Percentiles rank a stretch among this genome's conserved stretches.
phyloP scores from a whole-genome alignment of 2,888 invertebrate species.

The Lepidochrysops patricia region DNA sequence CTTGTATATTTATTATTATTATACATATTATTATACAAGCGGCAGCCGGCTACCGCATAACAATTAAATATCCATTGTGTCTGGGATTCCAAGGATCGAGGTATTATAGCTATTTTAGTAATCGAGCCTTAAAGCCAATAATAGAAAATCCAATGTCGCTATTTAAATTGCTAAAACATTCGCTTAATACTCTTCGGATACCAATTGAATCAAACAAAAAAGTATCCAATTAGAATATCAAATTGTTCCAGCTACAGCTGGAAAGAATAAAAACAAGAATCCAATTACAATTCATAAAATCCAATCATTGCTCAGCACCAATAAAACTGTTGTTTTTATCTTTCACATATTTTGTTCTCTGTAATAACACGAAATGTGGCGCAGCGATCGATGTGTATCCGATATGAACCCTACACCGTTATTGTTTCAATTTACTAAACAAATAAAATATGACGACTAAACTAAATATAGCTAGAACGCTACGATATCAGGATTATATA shows the following conservation, averaged over 20 bases:
- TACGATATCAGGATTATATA: too few relatives aligned
- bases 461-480: background rate
- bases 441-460: background rate
- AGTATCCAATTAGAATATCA: constrained; percentile 21
- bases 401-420: background rate
- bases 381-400: constrained; percentile 5
- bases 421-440: background rate
- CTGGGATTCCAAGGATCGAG: too few relatives aligned
- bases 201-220: constrained; percentile 18
- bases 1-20: background rate
- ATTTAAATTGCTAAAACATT: constrained; percentile 13
- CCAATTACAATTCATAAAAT: constrained; percentile 27
- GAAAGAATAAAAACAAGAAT: constrained; percentile 25
- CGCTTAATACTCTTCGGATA: constrained; percentile 9
- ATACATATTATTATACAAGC: too few relatives aligned
- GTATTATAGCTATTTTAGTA: too few relatives aligned
- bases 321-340: constrained; percentile 24
- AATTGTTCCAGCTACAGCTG: constrained; percentile 21
- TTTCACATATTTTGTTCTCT: constrained; percentile 19
- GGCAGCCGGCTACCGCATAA: too few relatives aligned
- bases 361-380: constrained; percentile 18
- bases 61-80: too few relatives aligned
- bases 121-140: background rate
- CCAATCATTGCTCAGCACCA: constrained; percentile 23
- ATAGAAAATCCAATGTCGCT: constrained; percentile 8